Conservation (phyloP, 2,797 vertebrate genomes). For the Urosaurus nigricauda region DNA sequence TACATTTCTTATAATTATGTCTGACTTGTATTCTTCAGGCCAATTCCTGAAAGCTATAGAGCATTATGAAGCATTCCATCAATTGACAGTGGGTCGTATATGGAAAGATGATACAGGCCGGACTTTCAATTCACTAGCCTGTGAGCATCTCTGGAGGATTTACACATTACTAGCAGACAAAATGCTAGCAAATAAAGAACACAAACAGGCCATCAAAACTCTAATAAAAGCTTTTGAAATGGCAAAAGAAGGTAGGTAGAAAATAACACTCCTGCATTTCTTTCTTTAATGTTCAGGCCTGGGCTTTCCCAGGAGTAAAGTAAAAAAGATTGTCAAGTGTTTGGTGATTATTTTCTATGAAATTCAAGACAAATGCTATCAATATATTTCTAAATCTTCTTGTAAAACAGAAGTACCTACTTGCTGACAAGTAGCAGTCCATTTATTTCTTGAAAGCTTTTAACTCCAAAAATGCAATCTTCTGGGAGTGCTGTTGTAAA, state of each 20-base stretch:
- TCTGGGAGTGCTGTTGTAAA: conserved; percentile 52
- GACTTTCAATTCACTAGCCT: conserved; percentile 75
- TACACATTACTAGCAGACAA: conserved; percentile 80
- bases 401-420: conserved; percentile 68
- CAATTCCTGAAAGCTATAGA: conserved; percentile 79
- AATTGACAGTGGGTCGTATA: conserved; percentile 74
- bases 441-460: conserved; percentile 73
- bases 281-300: conserved; percentile 63
- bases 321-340: conserved; percentile 64
- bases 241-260: conserved; percentile 81
- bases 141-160: conserved; percentile 79
- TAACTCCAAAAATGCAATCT: conserved; percentile 60
- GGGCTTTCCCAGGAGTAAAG: conserved; percentile 69
- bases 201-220: conserved; percentile 81
- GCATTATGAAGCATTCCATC: conserved; percentile 84
- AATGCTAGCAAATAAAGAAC: conserved; percentile 81
- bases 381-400: conserved; percentile 69
- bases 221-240: conserved; percentile 84
- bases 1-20: conserved; percentile 53
- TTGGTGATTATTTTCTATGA: conserved; percentile 75
- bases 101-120: conserved; percentile 77
- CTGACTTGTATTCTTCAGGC: conserved; percentile 77
- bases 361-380: conserved; percentile 78
- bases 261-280: conserved; percentile 64
- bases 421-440: conserved; percentile 70